Evolutionary conservation across 2,113 vertebrate genomes (phyloP), one percentile per base, ranked within the genome.

Genomic region (Trochalopteron elliotii): DNA sequence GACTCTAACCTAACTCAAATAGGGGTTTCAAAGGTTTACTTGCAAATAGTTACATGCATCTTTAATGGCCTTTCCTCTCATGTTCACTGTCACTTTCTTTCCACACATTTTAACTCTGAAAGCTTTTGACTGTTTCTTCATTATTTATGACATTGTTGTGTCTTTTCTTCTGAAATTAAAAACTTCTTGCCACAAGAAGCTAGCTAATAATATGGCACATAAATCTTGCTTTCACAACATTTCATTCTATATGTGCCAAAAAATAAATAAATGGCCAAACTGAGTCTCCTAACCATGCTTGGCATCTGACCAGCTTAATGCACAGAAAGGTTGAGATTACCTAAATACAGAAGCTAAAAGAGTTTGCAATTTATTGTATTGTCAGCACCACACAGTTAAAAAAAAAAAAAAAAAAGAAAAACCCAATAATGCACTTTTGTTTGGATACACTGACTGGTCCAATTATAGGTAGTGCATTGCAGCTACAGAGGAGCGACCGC

Each of bases 141-240:
- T 97, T 97, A 97, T 96, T 97, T 97, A 97, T 96, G 92, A 96
- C 61, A 97, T 96, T 96, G 92, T 96, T 97, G 90, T 95, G 87
- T 95, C 94, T 96, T 96, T 96, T 96, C 95, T 93, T 93, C 81
- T 96, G 96, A 97, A 97, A 96, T 97, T 96, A 96, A 96, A 94
- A 95, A 96, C 79, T 94, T 93, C 93, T 95, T 92, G 85, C 90
- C 71, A 84, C 94, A 94, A 94, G 94, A 94, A 95, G 72, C 93
- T 94, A 90, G 83, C 83, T 96, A 96, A 97, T 94, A 82, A 95
- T 83, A 94, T 37, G 71, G 64, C 44, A 89, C 93, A 83, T 90
- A 96, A 97, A 96, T 97, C 72, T 83, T 90, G 84, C 91, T 96
- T 71, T 71, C 67, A 68, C 52, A 83, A 59, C 77, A 95, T 94